Conservation (phyloP, 2,888 invertebrate genomes). For the Netelia fuscicornis region DNA sequence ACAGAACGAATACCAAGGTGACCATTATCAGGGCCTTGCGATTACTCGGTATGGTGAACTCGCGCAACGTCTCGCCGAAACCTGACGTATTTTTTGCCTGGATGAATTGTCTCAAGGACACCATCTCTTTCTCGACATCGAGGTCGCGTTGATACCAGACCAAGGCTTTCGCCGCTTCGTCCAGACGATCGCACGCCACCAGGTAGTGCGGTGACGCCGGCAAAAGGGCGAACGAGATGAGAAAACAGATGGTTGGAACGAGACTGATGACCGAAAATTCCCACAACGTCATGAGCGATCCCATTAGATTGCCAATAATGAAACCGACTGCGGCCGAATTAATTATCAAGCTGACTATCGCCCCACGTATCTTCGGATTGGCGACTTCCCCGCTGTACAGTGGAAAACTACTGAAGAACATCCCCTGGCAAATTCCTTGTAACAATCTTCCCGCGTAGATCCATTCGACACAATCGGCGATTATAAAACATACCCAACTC, state of each 20-base stretch:
- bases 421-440: slow-evolving; percentile 71
- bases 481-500: slow-evolving; percentile 73
- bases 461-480: slow-evolving; percentile 73
- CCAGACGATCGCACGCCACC: slow-evolving; percentile 55
- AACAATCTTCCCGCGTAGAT: slow-evolving; percentile 71
- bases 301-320: slow-evolving; percentile 61
- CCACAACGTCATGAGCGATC: slow-evolving; percentile 62
- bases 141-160: slow-evolving; percentile 74
- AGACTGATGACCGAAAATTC: slow-evolving; percentile 64
- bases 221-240: slow-evolving; percentile 44
- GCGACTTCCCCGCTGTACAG: slow-evolving; percentile 77
- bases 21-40: slow-evolving; percentile 75
- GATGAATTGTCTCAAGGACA: slow-evolving; percentile 70
- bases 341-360: slow-evolving; percentile 58
- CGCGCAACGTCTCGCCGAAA: slow-evolving; percentile 57
- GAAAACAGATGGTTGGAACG: slow-evolving; percentile 60
- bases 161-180: slow-evolving; percentile 70
- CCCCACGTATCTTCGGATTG: slow-evolving; percentile 74
- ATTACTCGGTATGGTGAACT: slow-evolving; percentile 68
- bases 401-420: slow-evolving; percentile 68
- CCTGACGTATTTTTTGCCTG: slow-evolving; percentile 41
- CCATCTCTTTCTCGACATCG: slow-evolving; percentile 69
- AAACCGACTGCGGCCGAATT: slow-evolving; percentile 57
- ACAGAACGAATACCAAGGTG: slow-evolving; percentile 74
- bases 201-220: slow-evolving; percentile 63